These are phyloP conservation scores for Volucella inflata DNA, from an alignment of 2,888 invertebrate species.

Conservation along the genomic window DNA sequence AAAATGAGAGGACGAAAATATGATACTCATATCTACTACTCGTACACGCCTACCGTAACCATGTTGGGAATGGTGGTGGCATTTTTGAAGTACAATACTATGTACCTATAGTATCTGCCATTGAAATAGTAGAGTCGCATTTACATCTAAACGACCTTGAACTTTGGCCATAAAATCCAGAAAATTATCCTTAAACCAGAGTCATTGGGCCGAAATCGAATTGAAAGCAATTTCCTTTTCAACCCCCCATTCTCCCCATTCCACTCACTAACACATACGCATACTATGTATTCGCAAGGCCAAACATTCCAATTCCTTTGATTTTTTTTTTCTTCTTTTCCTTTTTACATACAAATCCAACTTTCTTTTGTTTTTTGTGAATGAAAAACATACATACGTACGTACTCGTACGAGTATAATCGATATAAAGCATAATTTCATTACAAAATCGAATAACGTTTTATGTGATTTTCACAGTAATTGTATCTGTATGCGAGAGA, in stretches of 20 bases:
- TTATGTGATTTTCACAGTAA: background rate
- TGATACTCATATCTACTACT: conserved; percentile 1
- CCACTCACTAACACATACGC: too few species aligned
- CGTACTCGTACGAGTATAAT: conserved; percentile 25
- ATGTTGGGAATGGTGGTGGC: conserved; percentile 5
- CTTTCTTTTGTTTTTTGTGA: conserved; percentile 23
- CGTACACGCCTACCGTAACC: too few species aligned
- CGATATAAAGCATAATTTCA: conserved; percentile 43
- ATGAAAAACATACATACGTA: background rate
- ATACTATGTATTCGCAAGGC: too few species aligned
- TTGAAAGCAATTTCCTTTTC: conserved; percentile 45
- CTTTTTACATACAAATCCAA: background rate
- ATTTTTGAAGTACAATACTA: conserved; percentile 25
- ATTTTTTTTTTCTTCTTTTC: too few species aligned
- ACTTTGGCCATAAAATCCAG: conserved; percentile 53
- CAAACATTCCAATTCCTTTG: too few species aligned
- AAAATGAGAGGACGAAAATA: conserved; percentile 18
- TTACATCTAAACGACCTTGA: conserved; percentile 58
- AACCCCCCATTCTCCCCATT: conserved; percentile 2
- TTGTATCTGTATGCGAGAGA: background rate
- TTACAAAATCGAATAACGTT: conserved; percentile 45
- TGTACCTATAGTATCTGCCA: conserved; percentile 43
- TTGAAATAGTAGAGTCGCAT: conserved; percentile 46
- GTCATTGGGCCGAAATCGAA: conserved; percentile 53
- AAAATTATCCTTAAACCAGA: conserved; percentile 56